A percentile compares a stretch with the other conserved stretches of the same genome.
Evolutionary conservation across 2,113 vertebrate species (phyloP).

Genomic region (Tragelaphus scriptus): DNA sequence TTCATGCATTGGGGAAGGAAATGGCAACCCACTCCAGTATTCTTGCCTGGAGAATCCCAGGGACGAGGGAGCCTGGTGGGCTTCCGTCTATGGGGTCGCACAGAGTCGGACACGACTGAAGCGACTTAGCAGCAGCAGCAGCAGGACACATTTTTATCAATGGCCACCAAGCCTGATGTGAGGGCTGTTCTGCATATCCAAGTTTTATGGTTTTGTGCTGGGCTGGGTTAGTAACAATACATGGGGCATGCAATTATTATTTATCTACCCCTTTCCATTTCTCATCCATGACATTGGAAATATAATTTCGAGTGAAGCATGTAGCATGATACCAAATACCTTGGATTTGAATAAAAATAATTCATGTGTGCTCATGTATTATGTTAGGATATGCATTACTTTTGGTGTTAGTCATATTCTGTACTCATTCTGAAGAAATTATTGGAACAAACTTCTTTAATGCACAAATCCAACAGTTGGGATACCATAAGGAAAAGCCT

Average conservation of each 20-base stretch:
- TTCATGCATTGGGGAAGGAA: too few species aligned
- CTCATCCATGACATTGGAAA: neutral
- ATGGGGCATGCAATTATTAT: neutral
- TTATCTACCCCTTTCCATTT: neutral
- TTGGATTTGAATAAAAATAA: neutral
- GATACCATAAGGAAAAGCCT: neutral
- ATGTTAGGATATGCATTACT: neutral
- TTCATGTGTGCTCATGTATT: neutral
- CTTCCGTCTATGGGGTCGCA: too few species aligned
- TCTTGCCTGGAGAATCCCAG: too few species aligned
- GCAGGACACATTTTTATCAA: neutral
- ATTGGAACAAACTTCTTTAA: neutral
- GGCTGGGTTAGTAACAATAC: neutral
- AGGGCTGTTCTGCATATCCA: neutral
- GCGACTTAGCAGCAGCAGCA: too few species aligned
- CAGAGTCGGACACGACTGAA: too few species aligned
- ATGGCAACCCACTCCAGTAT: too few species aligned
- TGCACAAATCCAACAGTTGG: neutral
- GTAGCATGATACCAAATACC: neutral
- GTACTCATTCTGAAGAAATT: neutral
- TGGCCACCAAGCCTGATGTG: neutral
- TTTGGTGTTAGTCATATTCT: neutral
- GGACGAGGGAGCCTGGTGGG: too few species aligned
- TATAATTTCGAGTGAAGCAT: neutral
- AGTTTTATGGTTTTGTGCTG: neutral